Evolutionary conservation across 2,797 vertebrate genomes (phyloP).

Genomic region (Ctenopoma multispine): DNA sequence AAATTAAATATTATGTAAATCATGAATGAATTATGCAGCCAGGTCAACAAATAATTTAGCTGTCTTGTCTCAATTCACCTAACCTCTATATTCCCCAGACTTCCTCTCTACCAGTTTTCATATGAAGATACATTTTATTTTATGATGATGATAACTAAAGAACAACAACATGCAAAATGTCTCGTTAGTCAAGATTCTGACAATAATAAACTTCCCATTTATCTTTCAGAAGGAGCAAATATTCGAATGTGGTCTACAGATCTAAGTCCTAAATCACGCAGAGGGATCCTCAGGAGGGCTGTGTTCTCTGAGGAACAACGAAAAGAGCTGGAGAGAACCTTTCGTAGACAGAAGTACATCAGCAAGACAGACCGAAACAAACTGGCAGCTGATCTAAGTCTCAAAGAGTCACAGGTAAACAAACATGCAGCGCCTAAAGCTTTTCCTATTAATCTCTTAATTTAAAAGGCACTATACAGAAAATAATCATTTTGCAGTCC

Average conservation of each 20-base stretch:
- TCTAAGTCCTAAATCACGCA: slow-evolving; percentile 87
- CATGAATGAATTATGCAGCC: not conserved
- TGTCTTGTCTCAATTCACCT: not conserved
- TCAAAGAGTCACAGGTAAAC: slow-evolving; percentile 97
- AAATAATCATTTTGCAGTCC: too few relatives aligned
- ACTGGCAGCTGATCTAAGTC: slow-evolving; percentile 90
- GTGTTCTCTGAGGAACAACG: slow-evolving; percentile 98
- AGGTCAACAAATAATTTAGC: not conserved
- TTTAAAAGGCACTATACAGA: not conserved
- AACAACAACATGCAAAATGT: not conserved
- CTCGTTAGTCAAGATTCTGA: not conserved
- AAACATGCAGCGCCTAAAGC: not conserved
- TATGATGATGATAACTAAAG: not conserved
- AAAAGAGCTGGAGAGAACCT: slow-evolving; percentile 95
- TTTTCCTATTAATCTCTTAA: not conserved
- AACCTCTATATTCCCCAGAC: not conserved
- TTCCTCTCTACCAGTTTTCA: not conserved
- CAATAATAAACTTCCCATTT: slow-evolving; percentile 7
- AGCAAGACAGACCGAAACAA: slow-evolving; percentile 97
- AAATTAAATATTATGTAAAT: not conserved
- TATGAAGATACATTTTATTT: not conserved
- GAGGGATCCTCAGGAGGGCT: slow-evolving; percentile 94
- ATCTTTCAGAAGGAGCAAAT: slow-evolving; percentile 70
- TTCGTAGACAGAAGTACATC: slow-evolving; percentile 98
- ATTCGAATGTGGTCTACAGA: slow-evolving; percentile 88